Evolutionary conservation across 2,888 invertebrate genomes (phyloP), one percentile per base, ranked within the genome.

Genomic region (Drosophila lacicola): DNA sequence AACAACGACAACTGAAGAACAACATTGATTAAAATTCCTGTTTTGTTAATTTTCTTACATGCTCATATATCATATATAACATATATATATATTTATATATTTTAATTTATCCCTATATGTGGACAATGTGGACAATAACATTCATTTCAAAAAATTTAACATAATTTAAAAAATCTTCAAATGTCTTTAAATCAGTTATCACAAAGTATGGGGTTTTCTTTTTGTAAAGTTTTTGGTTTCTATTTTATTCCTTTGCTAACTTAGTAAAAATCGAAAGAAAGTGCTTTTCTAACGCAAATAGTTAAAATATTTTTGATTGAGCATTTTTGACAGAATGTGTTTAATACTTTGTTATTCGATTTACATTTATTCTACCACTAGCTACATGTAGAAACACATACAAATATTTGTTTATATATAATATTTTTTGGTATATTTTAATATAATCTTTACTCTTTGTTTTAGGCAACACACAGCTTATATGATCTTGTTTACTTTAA

Each of bases 341-440:
- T 29, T 62, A 50, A 55, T 61, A 49, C 29, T 54, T 73, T 53
- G 51, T 45, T 51, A 57, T 68, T 29, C 45, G 50, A 76, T 64
- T 70, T 56, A 70, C 29, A 58, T 76, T 37, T 54, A 49, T 76
- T 64, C 70, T 65, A 71, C 39, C 54, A 81, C 82, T 88, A 85
- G 54, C 89, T 90, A 90, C 58, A 75, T 66, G 79, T 90, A 90
- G 77, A 85, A 84, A 89, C 82, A 91, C 81, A 89, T 87, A 89
- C 78, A 89, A 80, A 89, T 80, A 71, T 71, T 74, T 58, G 58
- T 68, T 51, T 44, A 45, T 45, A 41, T 61, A 17, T 17, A 17
- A 54, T 65, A 61, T 68, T 41, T 29, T 54, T 45, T 14, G 11
- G 50, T 61, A 54, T 75, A 47, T 61, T 69, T 69, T 10, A 78